Conservation (phyloP, 2,113 vertebrate genomes). For the Guaruba guarouba region DNA sequence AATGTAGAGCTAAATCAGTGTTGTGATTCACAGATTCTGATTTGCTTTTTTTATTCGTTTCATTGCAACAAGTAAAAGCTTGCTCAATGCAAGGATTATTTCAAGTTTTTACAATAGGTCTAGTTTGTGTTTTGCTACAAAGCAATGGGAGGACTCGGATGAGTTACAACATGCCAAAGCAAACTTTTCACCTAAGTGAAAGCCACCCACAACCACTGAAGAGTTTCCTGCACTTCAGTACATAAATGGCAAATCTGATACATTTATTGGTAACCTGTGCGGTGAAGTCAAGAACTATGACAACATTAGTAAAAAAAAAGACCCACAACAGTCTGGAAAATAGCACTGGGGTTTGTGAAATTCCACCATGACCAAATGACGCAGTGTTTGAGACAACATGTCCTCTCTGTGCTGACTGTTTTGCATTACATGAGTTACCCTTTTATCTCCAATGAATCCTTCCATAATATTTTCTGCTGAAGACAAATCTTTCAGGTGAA, state of each 20-base stretch:
- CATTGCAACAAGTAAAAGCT: background rate
- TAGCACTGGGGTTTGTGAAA: background rate
- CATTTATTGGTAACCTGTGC: background rate
- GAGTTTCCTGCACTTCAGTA: background rate
- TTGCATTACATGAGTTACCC: background rate
- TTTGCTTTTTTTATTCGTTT: background rate
- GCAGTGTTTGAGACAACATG: background rate
- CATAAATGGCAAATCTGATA: background rate
- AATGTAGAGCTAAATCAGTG: background rate
- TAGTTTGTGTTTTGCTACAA: background rate
- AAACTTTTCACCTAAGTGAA: background rate
- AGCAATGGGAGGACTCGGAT: background rate
- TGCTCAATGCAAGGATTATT: background rate
- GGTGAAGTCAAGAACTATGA: background rate
- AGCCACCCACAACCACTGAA: background rate
- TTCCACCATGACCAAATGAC: background rate
- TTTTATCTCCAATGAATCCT: background rate
- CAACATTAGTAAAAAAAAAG: background rate
- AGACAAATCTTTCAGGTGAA: background rate
- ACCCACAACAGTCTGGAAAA: background rate
- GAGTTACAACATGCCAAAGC: background rate
- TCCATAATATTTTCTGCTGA: background rate
- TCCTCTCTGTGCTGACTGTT: background rate
- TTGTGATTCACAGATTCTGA: background rate
- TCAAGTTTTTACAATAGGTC: background rate